Evolutionary conservation across 1,140 invertebrate genomes (phyloP), one percentile per base, ranked within the genome.

Genomic region (Trypoxylus dichotomus): DNA sequence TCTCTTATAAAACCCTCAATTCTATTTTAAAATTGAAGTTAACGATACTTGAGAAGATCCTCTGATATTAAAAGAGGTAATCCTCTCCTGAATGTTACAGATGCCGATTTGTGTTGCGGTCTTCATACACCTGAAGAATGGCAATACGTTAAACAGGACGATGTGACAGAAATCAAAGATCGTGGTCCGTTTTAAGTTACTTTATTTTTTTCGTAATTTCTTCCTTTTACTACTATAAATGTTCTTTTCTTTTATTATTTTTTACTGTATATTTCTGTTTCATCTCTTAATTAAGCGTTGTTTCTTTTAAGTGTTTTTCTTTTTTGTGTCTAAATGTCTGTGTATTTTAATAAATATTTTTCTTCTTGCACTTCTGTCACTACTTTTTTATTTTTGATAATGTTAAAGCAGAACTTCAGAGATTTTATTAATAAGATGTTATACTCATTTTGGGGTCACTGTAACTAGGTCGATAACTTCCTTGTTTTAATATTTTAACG

Each of bases 61-160:
- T 2, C 32, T 7, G 7, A 37, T 37, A 2, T 37, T 37, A 47
- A 47, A 54, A n/a, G 15, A 54, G 19, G 19, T 1, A 11, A 68
- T 68, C 24, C 60, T 13, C 24, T 54, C 47, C 21, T 68, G 24
- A 54, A 63, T 91, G 90, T 94, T 94, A 87, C 93, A 94, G 93
- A 94, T 94, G 92, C 93, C 86, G 93, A 93, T 90, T 94, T 94
- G 89, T 94, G 93, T 91, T 94, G 93, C 90, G 93, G 92, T 85
- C 90, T 94, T 88, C 91, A 90, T 84, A 91, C 91, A 83, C 93
- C 93, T 82, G 91, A 92, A 87, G 92, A 93, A 86, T 87, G 88
- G 81, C 88, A 86, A 81, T 84, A 85, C 83, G 83, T 85, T 82
- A 80, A 77, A 25, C 76, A 78, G 76, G 80, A 79, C 74, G 79